Conservation (phyloP, 2,888 invertebrate species). For the Sarcophaga variegata region DNA sequence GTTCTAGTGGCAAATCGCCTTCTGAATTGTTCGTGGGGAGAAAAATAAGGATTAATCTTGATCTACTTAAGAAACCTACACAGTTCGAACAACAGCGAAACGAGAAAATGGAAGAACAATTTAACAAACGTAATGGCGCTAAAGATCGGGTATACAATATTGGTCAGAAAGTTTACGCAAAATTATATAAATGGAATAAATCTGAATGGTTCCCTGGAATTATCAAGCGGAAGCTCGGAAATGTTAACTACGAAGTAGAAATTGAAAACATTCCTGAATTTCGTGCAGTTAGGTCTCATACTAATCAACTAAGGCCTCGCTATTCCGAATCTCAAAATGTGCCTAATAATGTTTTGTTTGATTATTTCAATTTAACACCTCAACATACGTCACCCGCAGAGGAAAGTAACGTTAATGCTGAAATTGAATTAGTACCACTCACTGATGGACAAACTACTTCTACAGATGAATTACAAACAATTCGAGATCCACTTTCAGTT, state of each 20-base stretch:
- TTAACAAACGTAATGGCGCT: conserved; percentile 4
- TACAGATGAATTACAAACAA: not conserved
- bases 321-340: not conserved
- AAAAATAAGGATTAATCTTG: conserved; percentile 18
- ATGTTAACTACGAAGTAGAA: conserved; percentile 10
- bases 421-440: not conserved
- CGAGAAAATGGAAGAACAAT: not conserved
- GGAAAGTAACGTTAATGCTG: not conserved
- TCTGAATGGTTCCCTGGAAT: not conserved
- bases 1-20: conserved; percentile 10
- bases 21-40: conserved; percentile 31
- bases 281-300: not conserved
- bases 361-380: conserved; percentile 7
- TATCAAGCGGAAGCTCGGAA: not conserved
- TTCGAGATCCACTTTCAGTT: conserved; percentile 9
- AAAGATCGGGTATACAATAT: not conserved
- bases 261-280: conserved; percentile 15
- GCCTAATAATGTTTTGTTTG: not conserved
- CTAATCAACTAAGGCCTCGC: not conserved
- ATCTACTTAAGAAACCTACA: conserved; percentile 6
- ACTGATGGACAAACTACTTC: not conserved
- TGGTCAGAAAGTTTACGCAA: not conserved
- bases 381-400: not conserved
- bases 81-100: not conserved
- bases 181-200: conserved; percentile 13